A percentile compares a stretch with the other conserved stretches of the same genome.
Conservation (phyloP, 2,113 vertebrate species). For the Laticauda colubrina region DNA sequence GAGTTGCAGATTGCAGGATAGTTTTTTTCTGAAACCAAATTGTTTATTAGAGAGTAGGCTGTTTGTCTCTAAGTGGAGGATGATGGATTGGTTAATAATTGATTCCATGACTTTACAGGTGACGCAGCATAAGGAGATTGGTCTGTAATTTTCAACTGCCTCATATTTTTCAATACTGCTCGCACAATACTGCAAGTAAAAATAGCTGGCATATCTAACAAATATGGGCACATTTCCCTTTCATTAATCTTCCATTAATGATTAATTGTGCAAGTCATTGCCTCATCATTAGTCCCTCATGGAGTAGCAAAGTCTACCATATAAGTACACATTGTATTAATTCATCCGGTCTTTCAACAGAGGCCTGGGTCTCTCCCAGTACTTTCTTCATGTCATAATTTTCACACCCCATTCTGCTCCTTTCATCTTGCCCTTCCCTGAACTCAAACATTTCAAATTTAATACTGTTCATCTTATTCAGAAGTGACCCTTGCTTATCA, state of each 20-base stretch:
- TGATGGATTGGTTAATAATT: too few species aligned
- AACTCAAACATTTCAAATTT: background rate
- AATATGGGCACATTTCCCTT: background rate
- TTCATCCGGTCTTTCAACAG: background rate
- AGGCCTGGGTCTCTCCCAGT: background rate
- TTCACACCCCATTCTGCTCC: background rate
- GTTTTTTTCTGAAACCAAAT: too few species aligned
- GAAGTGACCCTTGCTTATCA: background rate
- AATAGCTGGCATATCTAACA: background rate
- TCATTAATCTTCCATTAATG: background rate
- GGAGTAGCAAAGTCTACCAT: background rate
- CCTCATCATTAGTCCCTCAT: background rate
- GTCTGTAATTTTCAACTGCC: background rate
- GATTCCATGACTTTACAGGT: too few species aligned
- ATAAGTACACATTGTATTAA: background rate
- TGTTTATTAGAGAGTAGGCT: too few species aligned
- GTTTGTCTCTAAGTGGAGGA: too few species aligned
- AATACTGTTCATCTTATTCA: background rate
- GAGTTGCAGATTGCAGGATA: too few species aligned
- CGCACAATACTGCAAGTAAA: background rate
- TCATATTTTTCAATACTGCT: background rate
- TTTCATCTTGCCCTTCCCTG: background rate
- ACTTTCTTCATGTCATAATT: background rate
- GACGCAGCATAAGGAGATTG: too few species aligned
- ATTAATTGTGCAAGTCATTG: background rate